phyloP scores from a whole-genome alignment of 2,113 vertebrate species.

The Pollimyrus isidori region DNA sequence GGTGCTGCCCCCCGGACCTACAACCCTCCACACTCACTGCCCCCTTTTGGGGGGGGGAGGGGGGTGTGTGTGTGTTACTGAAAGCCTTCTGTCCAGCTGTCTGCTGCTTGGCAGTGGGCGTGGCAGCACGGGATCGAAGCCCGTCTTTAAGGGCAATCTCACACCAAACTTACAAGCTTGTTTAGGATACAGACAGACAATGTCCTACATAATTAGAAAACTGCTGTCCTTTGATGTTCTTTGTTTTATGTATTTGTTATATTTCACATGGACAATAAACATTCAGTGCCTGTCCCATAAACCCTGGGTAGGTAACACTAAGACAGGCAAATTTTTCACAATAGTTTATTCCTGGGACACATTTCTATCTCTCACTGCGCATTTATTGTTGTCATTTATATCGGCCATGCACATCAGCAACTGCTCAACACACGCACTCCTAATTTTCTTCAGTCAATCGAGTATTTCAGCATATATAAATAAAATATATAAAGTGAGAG shows the following conservation, averaged over 20 bases:
- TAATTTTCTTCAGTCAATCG: not conserved
- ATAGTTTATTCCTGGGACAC: not conserved
- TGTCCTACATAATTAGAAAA: not conserved
- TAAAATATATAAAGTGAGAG: not conserved
- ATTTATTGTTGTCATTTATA: not conserved
- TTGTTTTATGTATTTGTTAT: not conserved
- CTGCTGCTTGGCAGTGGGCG: not conserved
- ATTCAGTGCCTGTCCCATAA: not conserved
- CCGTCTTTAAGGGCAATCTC: not conserved
- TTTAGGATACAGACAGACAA: not conserved
- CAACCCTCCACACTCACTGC: not conserved
- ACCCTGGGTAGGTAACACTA: not conserved
- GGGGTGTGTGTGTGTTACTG: not conserved
- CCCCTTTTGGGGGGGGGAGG: not conserved
- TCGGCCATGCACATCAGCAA: not conserved
- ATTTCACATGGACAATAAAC: not conserved
- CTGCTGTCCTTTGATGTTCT: not conserved
- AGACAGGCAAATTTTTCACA: not conserved
- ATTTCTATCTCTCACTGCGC: not conserved
- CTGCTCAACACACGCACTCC: not conserved
- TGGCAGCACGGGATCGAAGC: not conserved
- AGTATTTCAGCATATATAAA: not conserved
- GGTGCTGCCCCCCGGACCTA: constrained; percentile 8
- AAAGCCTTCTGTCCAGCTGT: constrained; percentile 8
- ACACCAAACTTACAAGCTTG: not conserved